Evolutionary conservation across 2,888 invertebrate species (phyloP).

Genomic region (Selenia dentaria): DNA sequence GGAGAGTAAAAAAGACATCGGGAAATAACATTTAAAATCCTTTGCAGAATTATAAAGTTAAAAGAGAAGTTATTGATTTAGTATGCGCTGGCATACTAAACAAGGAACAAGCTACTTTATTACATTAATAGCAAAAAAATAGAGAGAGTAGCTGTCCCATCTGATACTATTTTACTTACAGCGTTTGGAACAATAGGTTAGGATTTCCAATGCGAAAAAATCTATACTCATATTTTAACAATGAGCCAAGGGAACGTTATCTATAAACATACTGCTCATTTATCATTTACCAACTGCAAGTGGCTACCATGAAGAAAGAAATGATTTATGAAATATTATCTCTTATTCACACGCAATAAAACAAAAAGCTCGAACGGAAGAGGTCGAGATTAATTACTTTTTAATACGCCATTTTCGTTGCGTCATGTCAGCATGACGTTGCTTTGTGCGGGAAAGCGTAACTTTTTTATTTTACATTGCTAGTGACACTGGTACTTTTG

Average conservation of each 20-base stretch:
- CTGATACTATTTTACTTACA: no score
- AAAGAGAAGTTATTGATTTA: no score
- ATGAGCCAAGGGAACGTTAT: no score
- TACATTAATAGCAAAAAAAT: no score
- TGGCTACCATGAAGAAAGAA: conserved; percentile 18
- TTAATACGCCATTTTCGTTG: conserved; percentile 76
- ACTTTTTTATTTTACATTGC: not conserved
- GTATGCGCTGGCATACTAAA: no score
- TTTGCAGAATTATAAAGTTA: no score
- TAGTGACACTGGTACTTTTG: not conserved
- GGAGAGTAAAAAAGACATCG: conserved; percentile 1
- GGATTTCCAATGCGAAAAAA: no score
- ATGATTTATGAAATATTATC: conserved; percentile 66
- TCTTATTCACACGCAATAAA: conserved; percentile 67
- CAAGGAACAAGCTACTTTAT: no score
- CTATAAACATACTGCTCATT: conserved; percentile 8
- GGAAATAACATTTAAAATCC: no score
- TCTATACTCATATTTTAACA: no score
- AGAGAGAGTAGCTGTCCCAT: no score
- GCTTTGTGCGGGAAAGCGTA: conserved; percentile 21
- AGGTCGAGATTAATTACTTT: conserved; percentile 70
- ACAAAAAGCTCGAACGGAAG: conserved; percentile 61
- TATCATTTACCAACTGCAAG: conserved; percentile 2
- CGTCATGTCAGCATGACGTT: conserved; percentile 49
- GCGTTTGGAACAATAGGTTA: no score